Percentiles rank a stretch among this genome's conserved stretches.
These are phyloP conservation scores for Formicarius rufipectus DNA, from an alignment of 2,113 vertebrate species.

Conservation along the genomic window DNA sequence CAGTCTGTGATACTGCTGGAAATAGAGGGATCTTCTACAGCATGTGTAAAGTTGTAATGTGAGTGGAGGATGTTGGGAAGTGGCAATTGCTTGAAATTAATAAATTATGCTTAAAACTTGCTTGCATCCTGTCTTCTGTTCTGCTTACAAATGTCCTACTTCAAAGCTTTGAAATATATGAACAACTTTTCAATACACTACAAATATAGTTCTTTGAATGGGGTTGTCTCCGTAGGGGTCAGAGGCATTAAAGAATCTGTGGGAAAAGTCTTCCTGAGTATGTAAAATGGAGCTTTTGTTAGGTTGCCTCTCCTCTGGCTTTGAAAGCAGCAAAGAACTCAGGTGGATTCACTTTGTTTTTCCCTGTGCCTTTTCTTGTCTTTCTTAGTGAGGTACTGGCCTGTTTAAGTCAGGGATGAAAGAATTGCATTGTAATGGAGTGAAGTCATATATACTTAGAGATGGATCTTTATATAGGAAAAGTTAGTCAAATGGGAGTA, in stretches of 20 bases:
- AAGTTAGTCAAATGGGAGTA: background rate
- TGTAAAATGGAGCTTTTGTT: background rate
- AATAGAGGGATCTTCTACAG: background rate
- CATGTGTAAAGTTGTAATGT: background rate
- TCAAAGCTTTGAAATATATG: background rate
- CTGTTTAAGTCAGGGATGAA: background rate
- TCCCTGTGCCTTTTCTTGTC: background rate
- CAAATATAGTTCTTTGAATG: background rate
- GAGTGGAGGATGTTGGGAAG: background rate
- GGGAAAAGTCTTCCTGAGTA: background rate
- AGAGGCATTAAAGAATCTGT: background rate
- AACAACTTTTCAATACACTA: background rate
- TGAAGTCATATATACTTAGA: background rate
- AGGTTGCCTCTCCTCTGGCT: background rate
- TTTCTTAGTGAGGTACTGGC: background rate
- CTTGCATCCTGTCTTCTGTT: background rate
- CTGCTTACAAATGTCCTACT: background rate
- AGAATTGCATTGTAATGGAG: background rate
- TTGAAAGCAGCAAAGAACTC: background rate
- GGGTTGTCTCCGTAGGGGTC: background rate
- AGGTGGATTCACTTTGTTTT: background rate
- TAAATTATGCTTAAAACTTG: conserved; percentile 39
- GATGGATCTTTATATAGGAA: background rate
- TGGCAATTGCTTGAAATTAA: conserved; percentile 45
- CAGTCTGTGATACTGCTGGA: conserved; percentile 37